Evolutionary conservation across 2,888 invertebrate genomes (phyloP), one percentile per base, ranked within the genome.

Genomic region (Nemotelus pantherinus): DNA sequence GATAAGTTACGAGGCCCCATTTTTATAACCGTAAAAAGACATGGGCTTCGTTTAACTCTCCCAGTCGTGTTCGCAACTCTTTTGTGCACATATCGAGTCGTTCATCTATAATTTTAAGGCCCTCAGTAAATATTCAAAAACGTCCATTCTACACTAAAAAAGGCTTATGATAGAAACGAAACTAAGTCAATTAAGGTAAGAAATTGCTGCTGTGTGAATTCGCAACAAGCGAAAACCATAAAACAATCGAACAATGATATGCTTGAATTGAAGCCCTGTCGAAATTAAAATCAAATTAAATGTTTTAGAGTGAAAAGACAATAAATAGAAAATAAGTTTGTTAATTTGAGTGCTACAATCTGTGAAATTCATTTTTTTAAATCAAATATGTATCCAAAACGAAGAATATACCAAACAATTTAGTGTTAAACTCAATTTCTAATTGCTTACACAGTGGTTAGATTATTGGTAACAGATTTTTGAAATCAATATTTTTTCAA

Each of bases 111-210:
- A 25, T 25, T 25, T 25, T 25, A 25, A 25, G 25, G 25, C 25
- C 25, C 25, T 25, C 25, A 25, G 25, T 25, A 25, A 25, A 25
- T 25, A 63, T 41, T 43, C 63, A 10, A 4, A 39, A 68, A 55
- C 70, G 55, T 70, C 53, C 55, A 63, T 39, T 41, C 39, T 25
- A 70, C 70, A 55, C 25, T 63, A 63, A 41, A 63, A 7, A 70
- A 53, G 4, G 43, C 70, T 70, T 70, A 70, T 70, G 70, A 70
- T 10, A 45, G n/a, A 53, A 70, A 70, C 25, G 70, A 70, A 70
- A 70, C 70, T 55, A 55, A 55, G 70, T 70, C 70, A 70, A 70
- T 70, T 70, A 70, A 70, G 70, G 70, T 70, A 70, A 70, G 70
- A 53, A 70, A 70, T 50, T 68, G 39, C 39, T 70, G 43, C 10